phyloP scores from a whole-genome alignment of 1,140 invertebrate genomes.

The Colletes latitarsis region DNA sequence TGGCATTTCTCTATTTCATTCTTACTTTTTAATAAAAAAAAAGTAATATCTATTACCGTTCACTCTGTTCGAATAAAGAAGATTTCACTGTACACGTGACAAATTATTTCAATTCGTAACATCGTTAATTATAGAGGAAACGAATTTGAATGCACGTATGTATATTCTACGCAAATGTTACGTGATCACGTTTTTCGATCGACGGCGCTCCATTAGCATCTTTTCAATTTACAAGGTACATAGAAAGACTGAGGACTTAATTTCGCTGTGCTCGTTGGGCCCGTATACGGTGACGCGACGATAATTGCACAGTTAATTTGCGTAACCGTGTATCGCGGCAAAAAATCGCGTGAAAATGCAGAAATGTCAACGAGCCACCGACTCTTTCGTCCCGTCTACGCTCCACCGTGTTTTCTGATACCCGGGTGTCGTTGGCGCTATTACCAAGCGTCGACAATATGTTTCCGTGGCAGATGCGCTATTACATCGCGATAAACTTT shows the following conservation, averaged over 20 bases:
- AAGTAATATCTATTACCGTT: too few relatives aligned
- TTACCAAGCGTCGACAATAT: slow-evolving; percentile 31
- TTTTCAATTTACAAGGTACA: slow-evolving; percentile 7
- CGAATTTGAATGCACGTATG: background rate
- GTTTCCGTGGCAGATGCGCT: slow-evolving; percentile 48
- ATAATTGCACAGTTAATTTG: slow-evolving; percentile 46
- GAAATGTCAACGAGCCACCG: slow-evolving; percentile 54
- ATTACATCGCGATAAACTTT: slow-evolving; percentile 33
- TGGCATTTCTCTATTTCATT: too few relatives aligned
- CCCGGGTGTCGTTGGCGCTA: slow-evolving; percentile 1
- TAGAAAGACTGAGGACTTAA: slow-evolving; percentile 7
- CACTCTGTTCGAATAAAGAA: too few relatives aligned
- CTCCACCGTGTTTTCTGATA: background rate
- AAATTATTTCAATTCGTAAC: background rate
- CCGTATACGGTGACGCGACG: background rate
- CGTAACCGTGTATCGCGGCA: background rate
- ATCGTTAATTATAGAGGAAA: background rate
- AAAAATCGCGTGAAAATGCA: slow-evolving; percentile 51
- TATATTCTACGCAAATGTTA: background rate
- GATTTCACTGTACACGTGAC: too few relatives aligned
- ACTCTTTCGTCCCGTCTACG: background rate
- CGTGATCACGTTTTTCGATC: background rate
- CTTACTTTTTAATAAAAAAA: too few relatives aligned
- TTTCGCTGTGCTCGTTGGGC: background rate
- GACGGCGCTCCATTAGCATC: slow-evolving; percentile 15